A percentile compares a stretch with the other conserved stretches of the same genome.
Conservation (phyloP, 2,888 invertebrate species). For the Apotomis betuletana region DNA sequence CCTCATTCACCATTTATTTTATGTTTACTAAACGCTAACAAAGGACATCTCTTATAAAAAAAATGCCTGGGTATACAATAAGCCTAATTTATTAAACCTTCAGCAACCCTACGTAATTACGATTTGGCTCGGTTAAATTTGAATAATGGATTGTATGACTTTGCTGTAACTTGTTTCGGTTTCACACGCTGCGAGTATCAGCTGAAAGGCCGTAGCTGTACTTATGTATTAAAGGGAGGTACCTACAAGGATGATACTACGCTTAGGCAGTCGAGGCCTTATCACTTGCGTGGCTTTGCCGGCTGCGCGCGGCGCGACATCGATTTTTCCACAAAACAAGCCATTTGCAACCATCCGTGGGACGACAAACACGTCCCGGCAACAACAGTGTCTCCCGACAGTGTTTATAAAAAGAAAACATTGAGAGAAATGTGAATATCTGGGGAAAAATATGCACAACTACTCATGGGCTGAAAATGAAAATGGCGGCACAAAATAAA, state of each 20-base stretch:
- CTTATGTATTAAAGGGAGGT: conserved; percentile 33
- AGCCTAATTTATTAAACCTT: background rate
- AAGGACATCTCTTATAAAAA: no score
- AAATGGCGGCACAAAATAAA: conserved; percentile 79
- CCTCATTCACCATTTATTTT: no score
- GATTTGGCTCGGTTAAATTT: background rate
- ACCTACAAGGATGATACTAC: conserved; percentile 31
- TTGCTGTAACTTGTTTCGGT: conserved; percentile 22
- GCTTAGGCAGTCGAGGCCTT: conserved; percentile 51
- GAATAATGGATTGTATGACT: conserved; percentile 11
- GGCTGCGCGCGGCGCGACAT: conserved; percentile 77
- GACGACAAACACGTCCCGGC: conserved; percentile 72
- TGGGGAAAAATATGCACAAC: conserved; percentile 67
- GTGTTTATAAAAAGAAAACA: conserved; percentile 45
- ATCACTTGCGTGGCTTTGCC: conserved; percentile 66
- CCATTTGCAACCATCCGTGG: conserved; percentile 71
- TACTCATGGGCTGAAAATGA: conserved; percentile 57
- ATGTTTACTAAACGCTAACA: no score
- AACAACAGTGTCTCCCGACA: conserved; percentile 50
- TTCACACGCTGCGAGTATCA: conserved; percentile 26
- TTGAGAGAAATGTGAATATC: conserved; percentile 64
- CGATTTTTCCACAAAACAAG: conserved; percentile 79
- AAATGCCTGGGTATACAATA: background rate
- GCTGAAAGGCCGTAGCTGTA: conserved; percentile 24
- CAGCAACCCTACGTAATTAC: conserved; percentile 2